phyloP scores from a whole-genome alignment of 2,797 vertebrate genomes.

The Tokudaia tokunoshimensis region DNA sequence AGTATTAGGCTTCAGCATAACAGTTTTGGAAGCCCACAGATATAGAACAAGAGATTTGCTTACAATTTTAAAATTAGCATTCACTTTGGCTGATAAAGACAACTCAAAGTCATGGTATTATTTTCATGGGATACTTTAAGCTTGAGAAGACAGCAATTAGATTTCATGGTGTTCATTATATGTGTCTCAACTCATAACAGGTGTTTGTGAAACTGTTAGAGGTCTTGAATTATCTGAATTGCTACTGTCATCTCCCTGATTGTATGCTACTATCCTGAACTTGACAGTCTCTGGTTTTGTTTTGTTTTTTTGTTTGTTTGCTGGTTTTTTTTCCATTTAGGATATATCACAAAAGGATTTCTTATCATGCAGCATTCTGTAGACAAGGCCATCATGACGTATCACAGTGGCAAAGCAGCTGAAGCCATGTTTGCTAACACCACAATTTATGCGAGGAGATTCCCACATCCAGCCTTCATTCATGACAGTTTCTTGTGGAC shows the following conservation, averaged over 20 bases:
- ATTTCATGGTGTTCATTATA: slow-evolving; percentile 4
- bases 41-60: background rate
- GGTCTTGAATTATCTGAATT: background rate
- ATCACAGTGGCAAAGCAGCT: slow-evolving; percentile 87
- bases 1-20: background rate
- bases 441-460: slow-evolving; percentile 90
- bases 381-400: slow-evolving; percentile 94
- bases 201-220: background rate
- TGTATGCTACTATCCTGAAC: background rate
- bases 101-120: background rate
- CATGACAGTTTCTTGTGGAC: slow-evolving; percentile 93
- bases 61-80: slow-evolving; percentile 38
- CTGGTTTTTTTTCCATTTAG: slow-evolving; percentile 82
- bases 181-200: background rate
- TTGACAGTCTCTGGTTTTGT: background rate
- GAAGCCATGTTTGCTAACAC: slow-evolving; percentile 85
- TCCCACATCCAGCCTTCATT: slow-evolving; percentile 93
- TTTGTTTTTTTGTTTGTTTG: background rate
- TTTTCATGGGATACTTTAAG: background rate
- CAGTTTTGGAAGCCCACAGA: background rate
- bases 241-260: background rate
- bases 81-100: slow-evolving; percentile 23
- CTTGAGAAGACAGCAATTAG: background rate
- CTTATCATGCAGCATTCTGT: slow-evolving; percentile 94
- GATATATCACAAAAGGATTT: slow-evolving; percentile 95